Conservation (phyloP, 2,113 vertebrate species). For the Oenanthe melanoleuca region DNA sequence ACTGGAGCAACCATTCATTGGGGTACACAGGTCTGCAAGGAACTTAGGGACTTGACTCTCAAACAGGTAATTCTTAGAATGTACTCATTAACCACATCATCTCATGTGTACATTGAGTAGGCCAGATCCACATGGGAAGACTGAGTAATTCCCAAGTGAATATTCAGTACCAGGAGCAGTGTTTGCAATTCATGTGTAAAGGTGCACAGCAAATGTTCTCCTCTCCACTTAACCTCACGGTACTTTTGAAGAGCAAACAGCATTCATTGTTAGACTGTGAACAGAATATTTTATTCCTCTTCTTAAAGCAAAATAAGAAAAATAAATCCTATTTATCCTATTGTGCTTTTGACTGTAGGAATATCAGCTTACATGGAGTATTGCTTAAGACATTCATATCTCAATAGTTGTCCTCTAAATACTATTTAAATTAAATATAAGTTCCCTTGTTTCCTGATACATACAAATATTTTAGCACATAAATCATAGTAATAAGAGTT, state of each 20-base stretch:
- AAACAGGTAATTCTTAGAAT: not conserved
- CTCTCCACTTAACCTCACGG: fast-evolving
- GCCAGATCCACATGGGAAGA: not conserved
- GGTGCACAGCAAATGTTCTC: not conserved
- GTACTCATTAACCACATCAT: not conserved
- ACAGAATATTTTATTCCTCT: not conserved
- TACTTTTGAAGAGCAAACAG: not conserved
- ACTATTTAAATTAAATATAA: not conserved
- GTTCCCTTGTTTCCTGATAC: not conserved
- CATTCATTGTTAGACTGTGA: not conserved
- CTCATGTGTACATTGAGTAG: not conserved
- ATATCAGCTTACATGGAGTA: not conserved
- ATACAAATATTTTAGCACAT: not conserved
- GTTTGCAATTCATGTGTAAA: not conserved
- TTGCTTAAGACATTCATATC: not conserved
- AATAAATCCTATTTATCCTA: not conserved
- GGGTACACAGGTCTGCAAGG: not conserved
- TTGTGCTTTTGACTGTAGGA: not conserved
- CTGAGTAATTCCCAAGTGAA: not conserved
- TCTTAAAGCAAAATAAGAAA: not conserved
- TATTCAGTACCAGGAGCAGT: not conserved
- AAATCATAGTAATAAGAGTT: not conserved
- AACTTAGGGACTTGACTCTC: not conserved
- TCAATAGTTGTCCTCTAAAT: not conserved
- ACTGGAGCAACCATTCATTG: not conserved